Base-by-base conservation (phyloP, 1,140 invertebrate species). In the Euborellia annulipes region DNA sequence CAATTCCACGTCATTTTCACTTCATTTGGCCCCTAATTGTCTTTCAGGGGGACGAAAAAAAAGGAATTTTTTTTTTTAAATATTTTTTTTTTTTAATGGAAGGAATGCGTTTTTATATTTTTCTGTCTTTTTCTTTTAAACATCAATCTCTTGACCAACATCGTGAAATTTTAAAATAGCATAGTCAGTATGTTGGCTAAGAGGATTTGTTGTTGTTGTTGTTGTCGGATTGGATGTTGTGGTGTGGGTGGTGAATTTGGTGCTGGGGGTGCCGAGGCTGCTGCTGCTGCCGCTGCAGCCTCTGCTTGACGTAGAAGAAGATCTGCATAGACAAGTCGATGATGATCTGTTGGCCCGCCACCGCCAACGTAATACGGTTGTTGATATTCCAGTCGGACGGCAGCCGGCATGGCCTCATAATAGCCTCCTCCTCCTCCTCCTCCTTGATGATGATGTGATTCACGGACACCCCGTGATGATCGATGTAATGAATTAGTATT, bases 141-240 rank as follows among this genome's bases (percentile, higher is more conserved):
- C 80, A 62, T 84, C 80, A 55, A 85, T 83, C 62, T 78, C 76
- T 58, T 76, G 72, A 55, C 75, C 75, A 49, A 77, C 68, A 58
- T 83, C 81, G 58, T 81, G 78, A 63, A 84, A 85, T 63, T 79
- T 79, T 49, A 84, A 70, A 53, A 79, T 78, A 36, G 78, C 74
- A 58, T 83, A 81, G 59, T 83, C 78, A 56, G n/a, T n/a, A n/a
- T n/a, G n/a, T n/a, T n/a, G n/a, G n/a, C 75, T 78, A 61, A 65
- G 65, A 49, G 45, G 46, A 45, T 23, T 41, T 32, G 41, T 53
- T 54, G 23, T 43, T 40, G 23, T 50, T 51, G 36, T 38, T 47
- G 18, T 11, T 54, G 48, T 40, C 50, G 54, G 16, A 50, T 51
- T 18, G 36, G 36, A 45, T 47, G 36, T 30, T 46, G 40, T 17